Evolutionary conservation across 2,797 vertebrate genomes (phyloP).

Genomic region (Taenioides sp.): DNA sequence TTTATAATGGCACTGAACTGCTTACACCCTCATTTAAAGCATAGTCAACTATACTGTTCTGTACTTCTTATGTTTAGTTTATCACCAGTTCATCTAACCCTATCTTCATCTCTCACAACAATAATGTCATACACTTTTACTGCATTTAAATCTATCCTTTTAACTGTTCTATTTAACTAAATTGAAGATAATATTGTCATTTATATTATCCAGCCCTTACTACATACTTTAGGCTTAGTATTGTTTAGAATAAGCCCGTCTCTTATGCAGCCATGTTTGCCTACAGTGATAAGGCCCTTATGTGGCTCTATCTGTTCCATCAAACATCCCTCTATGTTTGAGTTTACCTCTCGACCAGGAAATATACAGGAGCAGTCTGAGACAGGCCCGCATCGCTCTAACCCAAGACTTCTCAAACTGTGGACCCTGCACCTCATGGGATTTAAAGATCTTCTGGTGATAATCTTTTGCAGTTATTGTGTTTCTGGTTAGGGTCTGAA

Average conservation of each 20-base stretch:
- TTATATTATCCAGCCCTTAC: background rate
- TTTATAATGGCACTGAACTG: too few relatives aligned
- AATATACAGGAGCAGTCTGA: constrained; percentile 15
- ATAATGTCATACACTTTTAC: too few relatives aligned
- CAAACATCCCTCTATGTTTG: constrained; percentile 41
- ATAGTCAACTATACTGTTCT: background rate
- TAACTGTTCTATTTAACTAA: too few relatives aligned
- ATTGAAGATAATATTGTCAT: background rate
- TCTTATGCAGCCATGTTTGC: constrained; percentile 34
- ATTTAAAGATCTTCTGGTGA: background rate
- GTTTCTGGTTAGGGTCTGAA: background rate
- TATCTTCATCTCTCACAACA: too few relatives aligned
- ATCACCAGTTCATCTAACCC: too few relatives aligned
- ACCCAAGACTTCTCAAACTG: constrained; percentile 13
- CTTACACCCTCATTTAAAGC: background rate
- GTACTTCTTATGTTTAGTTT: background rate
- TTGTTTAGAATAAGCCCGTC: constrained; percentile 42
- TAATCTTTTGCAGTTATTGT: background rate
- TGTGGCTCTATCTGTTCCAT: constrained; percentile 35
- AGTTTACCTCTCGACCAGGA: constrained; percentile 31
- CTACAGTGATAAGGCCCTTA: constrained; percentile 66
- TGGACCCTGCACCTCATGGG: background rate
- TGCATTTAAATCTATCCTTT: too few relatives aligned
- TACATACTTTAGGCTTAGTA: constrained; percentile 5
- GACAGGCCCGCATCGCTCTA: constrained; percentile 60